These are phyloP conservation scores for Eutolmus rufibarbis DNA, from an alignment of 2,888 invertebrate genomes.

Conservation along the genomic window DNA sequence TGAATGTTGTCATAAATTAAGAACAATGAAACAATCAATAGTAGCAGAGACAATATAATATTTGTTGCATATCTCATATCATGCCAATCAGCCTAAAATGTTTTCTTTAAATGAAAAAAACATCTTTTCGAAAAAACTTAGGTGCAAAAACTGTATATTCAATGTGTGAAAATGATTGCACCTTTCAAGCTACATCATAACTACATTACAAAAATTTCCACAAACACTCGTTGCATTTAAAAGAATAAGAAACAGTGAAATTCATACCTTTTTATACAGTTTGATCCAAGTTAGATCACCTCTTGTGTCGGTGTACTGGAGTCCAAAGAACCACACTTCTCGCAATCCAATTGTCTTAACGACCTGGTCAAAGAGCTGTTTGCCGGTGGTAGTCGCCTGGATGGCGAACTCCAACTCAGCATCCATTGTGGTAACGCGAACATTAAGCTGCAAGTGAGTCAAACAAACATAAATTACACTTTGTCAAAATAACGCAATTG, in stretches of 20 bases:
- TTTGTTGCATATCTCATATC: not conserved
- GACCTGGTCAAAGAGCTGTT: slow-evolving; percentile 99
- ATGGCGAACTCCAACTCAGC: slow-evolving; percentile 99
- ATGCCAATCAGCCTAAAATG: not conserved
- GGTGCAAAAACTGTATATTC: too few relatives aligned
- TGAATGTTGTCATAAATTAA: not conserved
- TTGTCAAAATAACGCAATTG: not conserved
- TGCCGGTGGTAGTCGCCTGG: slow-evolving; percentile 99
- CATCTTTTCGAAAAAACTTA: too few relatives aligned
- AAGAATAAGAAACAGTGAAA: not conserved
- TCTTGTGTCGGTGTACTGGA: slow-evolving; percentile 98
- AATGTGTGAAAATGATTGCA: too few relatives aligned
- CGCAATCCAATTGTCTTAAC: slow-evolving; percentile 99
- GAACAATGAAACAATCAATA: not conserved
- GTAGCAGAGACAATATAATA: not conserved
- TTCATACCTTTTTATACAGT: slow-evolving; percentile 95
- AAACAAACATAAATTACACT: slow-evolving; percentile 45
- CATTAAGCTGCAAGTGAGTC: slow-evolving; percentile 83
- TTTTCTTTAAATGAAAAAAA: not conserved
- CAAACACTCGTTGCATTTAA: not conserved
- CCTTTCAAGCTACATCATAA: not conserved
- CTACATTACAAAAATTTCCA: not conserved
- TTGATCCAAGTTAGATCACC: slow-evolving; percentile 99
- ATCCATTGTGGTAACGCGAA: slow-evolving; percentile 99
- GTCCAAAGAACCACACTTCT: slow-evolving; percentile 99